Percentiles rank a stretch among this genome's conserved stretches.
phyloP scores from a whole-genome alignment of 1,140 invertebrate genomes.

The Riptortus pedestris region DNA sequence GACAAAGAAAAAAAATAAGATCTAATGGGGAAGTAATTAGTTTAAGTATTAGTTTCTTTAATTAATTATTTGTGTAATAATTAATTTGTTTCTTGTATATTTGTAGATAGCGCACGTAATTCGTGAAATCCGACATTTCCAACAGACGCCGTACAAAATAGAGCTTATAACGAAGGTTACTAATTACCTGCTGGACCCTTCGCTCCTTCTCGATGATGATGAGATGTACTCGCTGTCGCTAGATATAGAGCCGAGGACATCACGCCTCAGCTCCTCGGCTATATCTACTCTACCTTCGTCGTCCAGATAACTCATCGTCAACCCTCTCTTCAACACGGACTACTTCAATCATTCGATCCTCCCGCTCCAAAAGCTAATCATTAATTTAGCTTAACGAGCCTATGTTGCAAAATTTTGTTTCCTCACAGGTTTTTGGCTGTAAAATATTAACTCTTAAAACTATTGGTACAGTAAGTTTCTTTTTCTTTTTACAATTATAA shows the following conservation, averaged over 20 bases:
- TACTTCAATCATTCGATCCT: neutral
- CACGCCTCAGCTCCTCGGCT: constrained; percentile 43
- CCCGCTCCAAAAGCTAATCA: neutral
- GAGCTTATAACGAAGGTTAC: constrained; percentile 70
- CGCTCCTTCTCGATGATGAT: constrained; percentile 66
- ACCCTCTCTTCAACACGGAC: neutral
- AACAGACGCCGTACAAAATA: constrained; percentile 87
- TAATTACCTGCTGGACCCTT: constrained; percentile 70
- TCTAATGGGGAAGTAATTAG: too few species aligned
- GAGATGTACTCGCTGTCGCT: constrained; percentile 72
- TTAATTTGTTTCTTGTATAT: too few species aligned
- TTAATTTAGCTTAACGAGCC: too few species aligned
- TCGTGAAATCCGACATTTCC: constrained; percentile 81
- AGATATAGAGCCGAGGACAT: constrained; percentile 69
- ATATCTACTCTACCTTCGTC: constrained; percentile 28
- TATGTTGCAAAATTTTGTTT: too few species aligned
- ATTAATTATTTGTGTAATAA: too few species aligned
- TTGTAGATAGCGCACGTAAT: constrained; percentile 87
- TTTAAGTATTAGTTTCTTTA: too few species aligned
- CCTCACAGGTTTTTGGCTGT: too few species aligned
- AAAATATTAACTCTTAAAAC: too few species aligned
- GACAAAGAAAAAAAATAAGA: too few species aligned
- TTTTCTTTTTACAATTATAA: too few species aligned
- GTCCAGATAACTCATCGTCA: constrained; percentile 3
- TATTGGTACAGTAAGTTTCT: too few species aligned